Percentiles rank a stretch among this genome's conserved stretches.
Conservation (phyloP, 2,797 vertebrate genomes). For the Phyllotis vaccarum region DNA sequence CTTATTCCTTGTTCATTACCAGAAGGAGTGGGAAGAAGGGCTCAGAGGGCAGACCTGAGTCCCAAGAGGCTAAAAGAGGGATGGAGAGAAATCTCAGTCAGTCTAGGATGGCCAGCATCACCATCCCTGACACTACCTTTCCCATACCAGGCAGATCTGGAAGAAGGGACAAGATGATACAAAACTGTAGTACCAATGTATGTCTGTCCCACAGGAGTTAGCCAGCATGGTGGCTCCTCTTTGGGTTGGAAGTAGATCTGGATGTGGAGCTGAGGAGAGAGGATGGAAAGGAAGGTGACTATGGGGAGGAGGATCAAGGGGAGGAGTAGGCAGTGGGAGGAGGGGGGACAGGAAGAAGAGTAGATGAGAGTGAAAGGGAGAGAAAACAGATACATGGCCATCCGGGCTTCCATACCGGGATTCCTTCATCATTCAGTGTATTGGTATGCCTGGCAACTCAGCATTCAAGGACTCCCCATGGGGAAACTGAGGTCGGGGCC, state of each 20-base stretch:
- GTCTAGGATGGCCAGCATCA: background rate
- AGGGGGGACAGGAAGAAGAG: background rate
- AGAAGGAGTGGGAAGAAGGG: background rate
- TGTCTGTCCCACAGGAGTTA: accelerated
- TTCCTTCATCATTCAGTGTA: background rate
- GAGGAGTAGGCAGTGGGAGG: background rate
- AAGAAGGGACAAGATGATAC: background rate
- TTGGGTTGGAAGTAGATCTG: background rate
- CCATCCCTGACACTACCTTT: background rate
- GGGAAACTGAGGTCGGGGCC: background rate
- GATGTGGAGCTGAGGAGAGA: background rate
- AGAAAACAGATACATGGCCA: background rate
- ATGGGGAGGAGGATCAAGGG: background rate
- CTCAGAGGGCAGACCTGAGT: background rate
- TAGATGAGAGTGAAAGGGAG: background rate
- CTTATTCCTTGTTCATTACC: background rate
- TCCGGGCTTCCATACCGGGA: background rate
- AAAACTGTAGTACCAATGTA: too few species aligned
- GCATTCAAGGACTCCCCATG: background rate
- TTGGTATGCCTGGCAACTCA: background rate
- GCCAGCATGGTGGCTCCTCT: background rate
- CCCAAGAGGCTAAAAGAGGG: background rate
- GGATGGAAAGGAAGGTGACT: background rate
- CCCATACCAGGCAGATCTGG: background rate
- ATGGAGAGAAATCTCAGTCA: background rate